A percentile compares a stretch with the other conserved stretches of the same genome.
phyloP scores from a whole-genome alignment of 2,113 vertebrate species.

The Sinocyclocheilus anophthalmus region DNA sequence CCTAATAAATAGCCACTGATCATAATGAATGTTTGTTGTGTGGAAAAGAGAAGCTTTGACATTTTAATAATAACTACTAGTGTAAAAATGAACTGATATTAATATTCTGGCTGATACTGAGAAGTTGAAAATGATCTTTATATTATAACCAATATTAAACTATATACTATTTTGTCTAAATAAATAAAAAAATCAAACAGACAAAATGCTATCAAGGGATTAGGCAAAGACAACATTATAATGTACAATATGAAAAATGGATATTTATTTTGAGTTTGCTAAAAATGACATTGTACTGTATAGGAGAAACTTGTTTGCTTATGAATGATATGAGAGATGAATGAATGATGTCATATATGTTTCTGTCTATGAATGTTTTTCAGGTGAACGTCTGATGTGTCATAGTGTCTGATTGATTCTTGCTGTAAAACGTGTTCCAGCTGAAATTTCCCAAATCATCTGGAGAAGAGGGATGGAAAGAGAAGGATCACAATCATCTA shows the following conservation, averaged over 20 bases:
- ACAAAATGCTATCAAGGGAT: too few relatives aligned
- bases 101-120: too few relatives aligned
- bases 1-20: background rate
- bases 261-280: background rate
- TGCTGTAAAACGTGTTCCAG: conserved; percentile 35
- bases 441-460: conserved; percentile 52
- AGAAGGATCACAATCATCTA: conserved; percentile 38
- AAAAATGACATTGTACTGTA: background rate
- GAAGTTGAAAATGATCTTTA: too few relatives aligned
- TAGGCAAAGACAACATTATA: background rate
- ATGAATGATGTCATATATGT: conserved; percentile 26
- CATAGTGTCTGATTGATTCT: conserved; percentile 49
- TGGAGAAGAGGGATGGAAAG: conserved; percentile 42
- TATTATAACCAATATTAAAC: too few relatives aligned
- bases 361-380: conserved; percentile 40
- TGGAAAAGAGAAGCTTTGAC: too few relatives aligned
- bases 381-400: conserved; percentile 17
- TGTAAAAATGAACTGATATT: too few relatives aligned
- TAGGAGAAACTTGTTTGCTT: background rate
- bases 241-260: background rate
- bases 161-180: too few relatives aligned
- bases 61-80: too few relatives aligned
- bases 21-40: background rate
- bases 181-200: too few relatives aligned
- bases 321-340: background rate